Evolutionary conservation across 2,797 vertebrate species (phyloP).

Genomic region (Lepus townsendii): DNA sequence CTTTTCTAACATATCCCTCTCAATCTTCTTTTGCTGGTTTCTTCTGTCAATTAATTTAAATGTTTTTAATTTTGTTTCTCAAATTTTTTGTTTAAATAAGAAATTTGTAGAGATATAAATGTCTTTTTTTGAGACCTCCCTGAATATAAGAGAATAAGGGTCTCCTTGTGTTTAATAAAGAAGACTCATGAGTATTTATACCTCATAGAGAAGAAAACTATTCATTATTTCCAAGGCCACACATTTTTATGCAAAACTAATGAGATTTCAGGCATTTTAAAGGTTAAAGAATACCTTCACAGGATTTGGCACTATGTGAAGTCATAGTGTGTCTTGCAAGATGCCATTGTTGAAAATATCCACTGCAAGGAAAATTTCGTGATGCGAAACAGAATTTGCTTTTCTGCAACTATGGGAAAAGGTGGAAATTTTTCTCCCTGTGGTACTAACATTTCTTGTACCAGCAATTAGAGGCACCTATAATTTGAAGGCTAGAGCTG

Average conservation of each 20-base stretch:
- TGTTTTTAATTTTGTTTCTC: not conserved
- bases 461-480: not conserved
- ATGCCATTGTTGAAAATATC: slow-evolving; percentile 23
- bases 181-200: not conserved
- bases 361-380: not conserved
- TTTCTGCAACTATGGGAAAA: not conserved
- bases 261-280: not conserved
- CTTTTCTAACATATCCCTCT: not conserved
- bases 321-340: not conserved
- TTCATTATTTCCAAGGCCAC: not conserved
- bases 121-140: not conserved
- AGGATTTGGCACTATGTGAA: not conserved
- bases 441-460: slow-evolving; percentile 45
- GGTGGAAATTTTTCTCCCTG: not conserved
- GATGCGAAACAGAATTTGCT: slow-evolving; percentile 53
- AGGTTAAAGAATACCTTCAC: slow-evolving; percentile 61
- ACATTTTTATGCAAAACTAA: slow-evolving; percentile 43
- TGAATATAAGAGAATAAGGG: not conserved
- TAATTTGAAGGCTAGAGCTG: not conserved
- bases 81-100: slow-evolving; percentile 34
- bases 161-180: not conserved
- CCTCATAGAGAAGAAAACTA: not conserved
- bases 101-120: not conserved
- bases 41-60: not conserved
- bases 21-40: not conserved